Base-by-base conservation (phyloP, 2,888 invertebrate species). In the Prosapia bicincta region DNA sequence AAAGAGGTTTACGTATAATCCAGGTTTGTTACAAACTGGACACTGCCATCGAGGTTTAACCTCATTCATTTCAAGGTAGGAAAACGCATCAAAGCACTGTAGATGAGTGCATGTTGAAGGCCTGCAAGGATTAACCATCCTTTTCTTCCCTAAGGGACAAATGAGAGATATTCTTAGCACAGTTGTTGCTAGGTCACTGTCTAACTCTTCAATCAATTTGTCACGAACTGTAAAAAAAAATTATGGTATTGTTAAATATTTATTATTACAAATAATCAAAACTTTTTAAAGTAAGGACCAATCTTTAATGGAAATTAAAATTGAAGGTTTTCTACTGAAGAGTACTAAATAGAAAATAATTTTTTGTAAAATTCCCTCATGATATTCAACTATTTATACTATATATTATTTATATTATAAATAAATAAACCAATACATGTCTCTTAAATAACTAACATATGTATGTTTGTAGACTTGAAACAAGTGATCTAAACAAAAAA, bases 41-140 rank as follows among this genome's bases (percentile, higher is more conserved):
- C 99, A 99, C 82, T 93, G 91, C 99, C 99, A 99, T 0, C 98
- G 98, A 1, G 99, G 97, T 83, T 98, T 98, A 79, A 97, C 90
- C 85, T 99, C 99, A 83, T 99, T 99, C 98, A 99, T 99, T 88
- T 96, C 95, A 80, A 99, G 89, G 86, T 94, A 99, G 75, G 96
- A 89, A 20, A 93, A 93, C 0, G 97, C 98, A 87, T 99, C 99
- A 86, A 99, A 99, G 86, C 99, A 99, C 86, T 99, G 99, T 82
- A 99, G 88, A 86, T 99, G 99, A 28, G 92, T 91, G 83, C 99
- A 99, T n/a, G 93, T 93, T 73, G 92, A 92, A 1, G 98, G 90
- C 75, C 97, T 89, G 84, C 96, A 96, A 0, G 98, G 98, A 66
- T 95, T 93, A 25, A 90, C 88, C 94, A 95, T 95, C 79, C 93